A percentile compares a stretch with the other conserved stretches of the same genome.
phyloP scores from a whole-genome alignment of 2,113 vertebrate species.

The Aegotheles bennettii region DNA sequence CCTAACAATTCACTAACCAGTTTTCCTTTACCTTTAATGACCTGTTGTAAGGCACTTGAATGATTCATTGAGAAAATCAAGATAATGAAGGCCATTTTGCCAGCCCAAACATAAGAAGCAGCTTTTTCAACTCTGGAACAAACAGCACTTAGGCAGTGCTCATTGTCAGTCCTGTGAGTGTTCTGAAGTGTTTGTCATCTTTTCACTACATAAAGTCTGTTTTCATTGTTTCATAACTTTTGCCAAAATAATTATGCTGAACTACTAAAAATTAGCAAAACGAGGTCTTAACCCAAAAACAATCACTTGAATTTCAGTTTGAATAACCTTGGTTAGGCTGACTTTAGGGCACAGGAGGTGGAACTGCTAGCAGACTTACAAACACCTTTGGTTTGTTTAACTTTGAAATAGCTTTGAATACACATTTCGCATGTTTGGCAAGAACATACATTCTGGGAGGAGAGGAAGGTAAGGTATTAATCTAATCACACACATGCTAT shows the following conservation, averaged over 20 bases:
- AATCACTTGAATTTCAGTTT: background rate
- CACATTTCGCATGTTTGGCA: background rate
- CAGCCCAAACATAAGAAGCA: background rate
- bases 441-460: background rate
- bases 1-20: background rate
- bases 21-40: conserved; percentile 12
- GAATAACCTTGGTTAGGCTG: background rate
- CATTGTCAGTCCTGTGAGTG: background rate
- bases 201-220: background rate
- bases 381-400: background rate
- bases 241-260: background rate
- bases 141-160: background rate
- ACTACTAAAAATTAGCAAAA: background rate
- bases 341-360: background rate
- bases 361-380: background rate
- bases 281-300: background rate
- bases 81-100: background rate
- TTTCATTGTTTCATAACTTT: background rate
- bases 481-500: background rate
- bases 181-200: background rate
- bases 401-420: background rate
- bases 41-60: background rate
- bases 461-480: background rate
- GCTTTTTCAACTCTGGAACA: background rate
- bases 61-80: background rate